phyloP scores from a whole-genome alignment of 2,888 invertebrate genomes.

The Dioctria linearis region DNA sequence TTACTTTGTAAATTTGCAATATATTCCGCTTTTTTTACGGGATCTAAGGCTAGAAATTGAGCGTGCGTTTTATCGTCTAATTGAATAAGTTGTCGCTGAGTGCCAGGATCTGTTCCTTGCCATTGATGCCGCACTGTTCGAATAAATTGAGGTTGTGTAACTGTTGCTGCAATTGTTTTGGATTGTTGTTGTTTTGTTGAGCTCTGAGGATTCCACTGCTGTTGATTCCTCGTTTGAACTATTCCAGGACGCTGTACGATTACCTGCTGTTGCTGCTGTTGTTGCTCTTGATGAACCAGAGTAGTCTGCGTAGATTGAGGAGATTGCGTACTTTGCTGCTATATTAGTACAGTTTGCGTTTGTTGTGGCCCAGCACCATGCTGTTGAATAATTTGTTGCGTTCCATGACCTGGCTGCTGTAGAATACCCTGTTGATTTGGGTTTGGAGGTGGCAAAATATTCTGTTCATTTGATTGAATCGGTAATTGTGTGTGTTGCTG shows the following conservation, averaged over 20 bases:
- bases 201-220: conserved; percentile 73
- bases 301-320: conserved; percentile 63
- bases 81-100: conserved; percentile 82
- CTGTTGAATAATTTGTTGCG: conserved; percentile 66
- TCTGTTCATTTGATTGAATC: conserved; percentile 64
- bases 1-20: conserved; percentile 81
- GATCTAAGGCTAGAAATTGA: conserved; percentile 86
- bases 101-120: conserved; percentile 64
- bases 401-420: conserved; percentile 60
- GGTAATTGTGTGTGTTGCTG: conserved; percentile 74
- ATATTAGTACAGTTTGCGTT: conserved; percentile 69
- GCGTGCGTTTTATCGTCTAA: conserved; percentile 88
- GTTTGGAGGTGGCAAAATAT: conserved; percentile 64
- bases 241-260: conserved; percentile 58
- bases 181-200: conserved; percentile 64
- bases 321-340: conserved; percentile 63
- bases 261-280: conserved; percentile 70
- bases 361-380: conserved; percentile 69
- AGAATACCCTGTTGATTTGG: conserved; percentile 64
- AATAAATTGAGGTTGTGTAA: conserved; percentile 61
- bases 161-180: conserved; percentile 65
- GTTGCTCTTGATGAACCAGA: conserved; percentile 70
- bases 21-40: conserved; percentile 84
- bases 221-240: conserved; percentile 70
- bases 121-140: conserved; percentile 63